Percentiles rank a stretch among this genome's conserved stretches.
Conservation (phyloP, 2,888 invertebrate species). For the Poecilobothrus nobilitatus region DNA sequence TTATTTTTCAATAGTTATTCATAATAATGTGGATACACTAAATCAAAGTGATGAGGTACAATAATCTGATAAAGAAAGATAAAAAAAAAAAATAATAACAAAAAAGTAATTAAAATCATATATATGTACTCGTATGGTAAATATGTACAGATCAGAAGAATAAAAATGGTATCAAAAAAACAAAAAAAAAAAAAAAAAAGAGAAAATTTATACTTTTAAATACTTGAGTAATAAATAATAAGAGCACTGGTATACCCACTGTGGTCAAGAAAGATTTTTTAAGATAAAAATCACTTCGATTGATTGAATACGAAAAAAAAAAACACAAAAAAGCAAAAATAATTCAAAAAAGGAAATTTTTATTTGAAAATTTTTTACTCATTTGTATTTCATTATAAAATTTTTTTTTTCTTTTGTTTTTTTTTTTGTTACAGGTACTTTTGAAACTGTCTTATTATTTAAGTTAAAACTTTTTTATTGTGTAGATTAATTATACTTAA, state of each 20-base stretch:
- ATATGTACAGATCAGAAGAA: no score
- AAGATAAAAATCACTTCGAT: neutral
- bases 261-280: neutral
- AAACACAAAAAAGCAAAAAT: no score
- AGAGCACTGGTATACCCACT: neutral
- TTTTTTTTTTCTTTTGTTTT: neutral
- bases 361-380: neutral
- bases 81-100: no score
- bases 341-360: neutral
- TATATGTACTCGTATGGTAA: no score
- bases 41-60: neutral
- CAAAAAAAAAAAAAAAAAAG: neutral
- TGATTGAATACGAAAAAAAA: neutral
- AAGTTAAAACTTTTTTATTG: no score
- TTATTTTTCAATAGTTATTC: neutral
- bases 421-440: neutral
- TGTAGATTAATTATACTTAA: no score
- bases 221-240: neutral
- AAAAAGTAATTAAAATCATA: neutral
- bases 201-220: neutral
- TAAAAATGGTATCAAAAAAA: no score
- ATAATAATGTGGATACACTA: neutral
- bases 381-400: no score
- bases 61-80: neutral
- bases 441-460: no score